phyloP scores from a whole-genome alignment of 2,113 vertebrate genomes.

The Pluvianellus socialis region DNA sequence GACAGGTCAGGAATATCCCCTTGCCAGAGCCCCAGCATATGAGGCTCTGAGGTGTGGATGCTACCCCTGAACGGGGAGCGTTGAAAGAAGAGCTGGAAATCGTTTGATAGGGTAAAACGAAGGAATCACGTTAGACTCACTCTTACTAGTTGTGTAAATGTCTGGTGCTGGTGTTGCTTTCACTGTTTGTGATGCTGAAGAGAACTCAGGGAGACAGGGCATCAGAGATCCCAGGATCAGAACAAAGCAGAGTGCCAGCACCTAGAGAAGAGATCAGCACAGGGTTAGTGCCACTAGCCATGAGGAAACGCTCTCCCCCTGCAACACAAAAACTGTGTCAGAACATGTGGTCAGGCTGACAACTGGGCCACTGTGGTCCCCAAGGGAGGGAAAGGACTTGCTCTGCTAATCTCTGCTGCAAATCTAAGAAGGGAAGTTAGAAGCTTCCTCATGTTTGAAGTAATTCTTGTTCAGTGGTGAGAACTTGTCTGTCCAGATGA shows the following conservation, averaged over 20 bases:
- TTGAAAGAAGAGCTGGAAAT: neutral
- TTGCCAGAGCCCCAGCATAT: neutral
- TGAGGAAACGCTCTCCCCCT: neutral
- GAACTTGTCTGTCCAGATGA: neutral
- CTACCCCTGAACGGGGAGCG: neutral
- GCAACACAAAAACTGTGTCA: neutral
- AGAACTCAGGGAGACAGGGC: conserved; percentile 92
- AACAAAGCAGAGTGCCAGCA: conserved; percentile 93
- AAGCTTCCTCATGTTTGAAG: neutral
- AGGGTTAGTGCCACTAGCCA: neutral
- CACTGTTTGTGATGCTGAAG: conserved; percentile 84
- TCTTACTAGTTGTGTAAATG: conserved; percentile 90
- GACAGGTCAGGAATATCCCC: neutral
- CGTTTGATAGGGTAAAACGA: neutral
- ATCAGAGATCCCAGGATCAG: conserved; percentile 94
- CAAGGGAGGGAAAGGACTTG: neutral
- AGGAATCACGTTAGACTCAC: conserved; percentile 75
- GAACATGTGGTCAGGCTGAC: neutral
- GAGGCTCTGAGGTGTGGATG: neutral
- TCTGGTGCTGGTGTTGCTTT: conserved; percentile 83
- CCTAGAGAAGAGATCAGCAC: conserved; percentile 73
- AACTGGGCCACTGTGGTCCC: neutral
- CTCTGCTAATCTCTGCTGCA: neutral
- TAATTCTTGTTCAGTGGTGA: neutral
- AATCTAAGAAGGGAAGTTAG: neutral